Evolutionary conservation across 2,888 invertebrate genomes (phyloP).

Genomic region (Neria commutata): DNA sequence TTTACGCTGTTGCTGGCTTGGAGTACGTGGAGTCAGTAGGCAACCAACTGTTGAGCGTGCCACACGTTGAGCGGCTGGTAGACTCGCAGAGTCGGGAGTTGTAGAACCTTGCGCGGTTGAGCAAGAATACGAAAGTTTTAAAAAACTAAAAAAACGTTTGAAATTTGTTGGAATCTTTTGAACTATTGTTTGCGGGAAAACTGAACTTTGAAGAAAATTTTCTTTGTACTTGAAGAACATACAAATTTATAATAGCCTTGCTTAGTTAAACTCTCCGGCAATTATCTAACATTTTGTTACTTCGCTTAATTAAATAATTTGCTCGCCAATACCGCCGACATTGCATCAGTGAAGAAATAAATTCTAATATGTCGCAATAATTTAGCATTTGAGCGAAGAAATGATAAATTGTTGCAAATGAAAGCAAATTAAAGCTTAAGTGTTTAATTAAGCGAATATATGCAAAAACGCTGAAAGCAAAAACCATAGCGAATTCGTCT

Average conservation of each 20-base stretch:
- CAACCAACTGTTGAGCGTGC: constrained; percentile 47
- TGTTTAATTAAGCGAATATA: constrained; percentile 28
- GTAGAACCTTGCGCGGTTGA: too few species aligned
- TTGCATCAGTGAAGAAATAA: neutral
- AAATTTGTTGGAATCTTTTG: too few species aligned
- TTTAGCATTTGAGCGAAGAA: neutral
- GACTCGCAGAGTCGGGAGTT: neutral
- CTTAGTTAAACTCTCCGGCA: too few species aligned
- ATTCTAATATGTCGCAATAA: constrained; percentile 12
- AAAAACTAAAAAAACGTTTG: too few species aligned
- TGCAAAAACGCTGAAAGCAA: constrained; percentile 9
- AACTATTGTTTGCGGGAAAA: too few species aligned
- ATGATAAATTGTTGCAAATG: neutral
- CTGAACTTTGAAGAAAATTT: too few species aligned
- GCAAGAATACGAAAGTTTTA: too few species aligned
- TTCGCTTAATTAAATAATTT: neutral
- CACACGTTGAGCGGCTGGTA: neutral
- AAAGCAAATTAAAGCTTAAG: constrained; percentile 26
- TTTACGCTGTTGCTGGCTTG: too few species aligned
- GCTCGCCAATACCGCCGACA: too few species aligned
- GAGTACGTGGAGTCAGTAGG: constrained; percentile 40
- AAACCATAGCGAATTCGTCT: constrained; percentile 16
- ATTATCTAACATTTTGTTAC: too few species aligned
- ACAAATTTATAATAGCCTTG: too few species aligned
- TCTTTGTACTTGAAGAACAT: too few species aligned